Percentiles rank a stretch among this genome's conserved stretches.
phyloP scores from a whole-genome alignment of 2,888 invertebrate species.

The Cepaea hortensis region DNA sequence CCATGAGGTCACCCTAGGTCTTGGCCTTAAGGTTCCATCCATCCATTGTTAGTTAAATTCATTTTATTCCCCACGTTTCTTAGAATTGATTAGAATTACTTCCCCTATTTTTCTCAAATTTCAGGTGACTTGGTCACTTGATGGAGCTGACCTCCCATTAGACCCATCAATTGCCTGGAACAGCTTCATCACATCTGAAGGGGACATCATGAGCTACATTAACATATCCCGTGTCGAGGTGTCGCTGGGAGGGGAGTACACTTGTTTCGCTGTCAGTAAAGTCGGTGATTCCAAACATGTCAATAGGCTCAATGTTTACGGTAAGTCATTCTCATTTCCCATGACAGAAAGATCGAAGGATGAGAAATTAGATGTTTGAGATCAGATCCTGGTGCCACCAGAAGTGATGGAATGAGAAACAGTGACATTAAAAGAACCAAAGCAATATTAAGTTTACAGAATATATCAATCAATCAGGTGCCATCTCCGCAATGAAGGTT shows the following conservation, averaged over 20 bases:
- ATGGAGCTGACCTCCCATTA: conserved; percentile 80
- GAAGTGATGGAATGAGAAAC: too few relatives aligned
- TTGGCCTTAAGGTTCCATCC: too few relatives aligned
- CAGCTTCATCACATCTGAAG: conserved; percentile 79
- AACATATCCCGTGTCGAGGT: conserved; percentile 82
- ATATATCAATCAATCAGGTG: too few relatives aligned
- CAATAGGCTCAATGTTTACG: conserved; percentile 88
- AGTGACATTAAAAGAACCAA: not conserved
- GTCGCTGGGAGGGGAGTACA: conserved; percentile 88
- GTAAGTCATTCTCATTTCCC: conserved; percentile 77
- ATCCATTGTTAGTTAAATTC: too few relatives aligned
- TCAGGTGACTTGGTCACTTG: conserved; percentile 88
- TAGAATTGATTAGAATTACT: not conserved
- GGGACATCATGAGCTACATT: conserved; percentile 93
- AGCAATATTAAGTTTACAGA: too few relatives aligned
- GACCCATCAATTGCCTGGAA: conserved; percentile 80
- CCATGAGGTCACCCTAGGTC: too few relatives aligned
- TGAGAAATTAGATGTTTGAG: too few relatives aligned
- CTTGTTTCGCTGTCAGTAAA: conserved; percentile 85
- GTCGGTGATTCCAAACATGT: conserved; percentile 85
- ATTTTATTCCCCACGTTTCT: too few relatives aligned
- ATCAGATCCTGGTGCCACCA: too few relatives aligned
- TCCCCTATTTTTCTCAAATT: not conserved
- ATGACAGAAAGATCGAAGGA: too few relatives aligned
- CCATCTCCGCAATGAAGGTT: too few relatives aligned